Evolutionary conservation across 2,113 vertebrate genomes (phyloP), one percentile per base, ranked within the genome.

Genomic region (Mustela nigripes): DNA sequence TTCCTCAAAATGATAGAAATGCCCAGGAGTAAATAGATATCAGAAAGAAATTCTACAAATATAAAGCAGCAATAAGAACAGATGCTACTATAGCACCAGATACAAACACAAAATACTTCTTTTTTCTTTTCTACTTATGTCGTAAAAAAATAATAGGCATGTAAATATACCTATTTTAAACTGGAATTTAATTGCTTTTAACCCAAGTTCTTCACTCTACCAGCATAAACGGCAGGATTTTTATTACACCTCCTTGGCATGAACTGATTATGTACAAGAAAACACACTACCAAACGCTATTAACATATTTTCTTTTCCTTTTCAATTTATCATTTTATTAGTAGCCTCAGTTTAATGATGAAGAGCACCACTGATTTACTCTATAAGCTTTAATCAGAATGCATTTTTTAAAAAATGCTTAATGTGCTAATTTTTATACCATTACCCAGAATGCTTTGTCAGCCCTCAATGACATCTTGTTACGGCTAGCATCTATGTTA

Each of bases 161-260:
- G 24, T 12, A 62, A 97, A 91, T 87, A 71, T n/a, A 48, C 56
- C 95, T 94, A 96, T 69, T 95, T 87, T 95, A 84, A 76, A 84
- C 7, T 39, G 2, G 28, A 83, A 78, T 65, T 91, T 96, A 56
- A 33, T 16, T 89, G 42, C 82, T 85, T 48, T 42, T 63, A 82
- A 93, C 45, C 90, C 78, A 96, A 93, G 5, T 21, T 92, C 88
- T 85, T 91, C 3, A 53, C 60, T 81, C 24, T 74, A 53, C 11
- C 24, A 45, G 6, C 15, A 91, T 28, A 92, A 91, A 94, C 67
- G 39, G 19, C 2, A 31, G 4, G 33, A 42, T 86, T 95, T 83
- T 42, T 73, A 53, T 58, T 65, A 39, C 19, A 45, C 26, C 39
- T 96, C 2, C 1, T 63, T 62, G 79, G 33, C 42, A 60, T 84